Base-by-base conservation (phyloP, 1,140 invertebrate species). In the Rhyzopertha dominica region DNA sequence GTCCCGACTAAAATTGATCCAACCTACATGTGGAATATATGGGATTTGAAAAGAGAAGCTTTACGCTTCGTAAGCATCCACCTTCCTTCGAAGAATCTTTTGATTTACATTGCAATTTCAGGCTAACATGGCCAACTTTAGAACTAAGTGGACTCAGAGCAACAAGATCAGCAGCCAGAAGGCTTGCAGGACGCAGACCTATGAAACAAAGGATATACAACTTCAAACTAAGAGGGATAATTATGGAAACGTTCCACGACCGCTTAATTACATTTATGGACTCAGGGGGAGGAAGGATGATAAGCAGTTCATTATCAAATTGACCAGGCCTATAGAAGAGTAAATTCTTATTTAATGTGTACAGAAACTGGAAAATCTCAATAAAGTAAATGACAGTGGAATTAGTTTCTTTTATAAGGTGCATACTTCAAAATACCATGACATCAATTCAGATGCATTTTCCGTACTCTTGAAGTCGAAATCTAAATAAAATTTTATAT, bases 21-120 rank as follows among this genome's bases (percentile, higher is more conserved):
- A 47, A 69, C 78, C 34, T 89, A 89, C 60, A 74, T 74, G 8
- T 87, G 81, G 73, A 86, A 84, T 63, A 71, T 88, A 44, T 90
- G 87, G 86, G 79, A 87, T 49, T 70, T 82, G 41, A 78, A 66
- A 47, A 45, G 65, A 48, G 48, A 62, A 46, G 62, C 61, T 38
- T 43, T 63, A 24, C 41, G 28, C 35, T 34, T 62, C 38, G 62
- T 58, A 48, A 52, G 38, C 18, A 34, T 16, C 13, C 35, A 40
- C 41, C 20, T 5, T 18, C 10, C 14, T 18, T 19, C 19, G 10
- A 4, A 18, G 13, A 10, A 35, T 23, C 3, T 43, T 5, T 26
- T 28, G 17, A 36, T 4, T 10, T 38, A 25, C n/a, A 17, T 17
- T 28, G 3, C 29, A 23, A 25, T 66, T 65, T 26, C 47, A 81